Evolutionary conservation across 2,888 invertebrate genomes (phyloP).

Genomic region (Lasioglossum figueresi): DNA sequence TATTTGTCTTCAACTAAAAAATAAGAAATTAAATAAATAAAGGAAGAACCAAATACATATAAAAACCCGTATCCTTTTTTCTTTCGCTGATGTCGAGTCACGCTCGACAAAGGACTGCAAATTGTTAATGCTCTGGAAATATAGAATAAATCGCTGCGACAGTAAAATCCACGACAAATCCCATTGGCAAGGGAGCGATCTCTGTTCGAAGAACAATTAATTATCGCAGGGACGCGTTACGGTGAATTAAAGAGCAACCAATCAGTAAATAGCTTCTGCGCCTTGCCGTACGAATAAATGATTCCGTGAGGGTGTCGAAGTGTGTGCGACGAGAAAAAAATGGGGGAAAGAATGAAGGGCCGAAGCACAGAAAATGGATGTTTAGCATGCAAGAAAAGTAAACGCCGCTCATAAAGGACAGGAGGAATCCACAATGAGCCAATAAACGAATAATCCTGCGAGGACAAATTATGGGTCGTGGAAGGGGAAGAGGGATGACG

Average conservation of each 20-base stretch:
- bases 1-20: no score
- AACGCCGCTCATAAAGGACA: constrained; percentile 74
- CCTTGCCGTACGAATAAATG: not conserved
- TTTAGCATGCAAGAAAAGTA: constrained; percentile 73
- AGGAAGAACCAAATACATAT: no score
- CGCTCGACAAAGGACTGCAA: no score
- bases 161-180: not conserved
- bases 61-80: no score
- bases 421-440: constrained; percentile 78
- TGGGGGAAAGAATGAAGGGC: constrained; percentile 18
- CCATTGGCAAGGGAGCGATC: not conserved
- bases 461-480: constrained; percentile 50
- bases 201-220: not conserved
- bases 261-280: constrained; percentile 4
- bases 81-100: no score
- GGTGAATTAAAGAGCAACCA: not conserved
- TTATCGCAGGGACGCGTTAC: not conserved
- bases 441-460: constrained; percentile 76
- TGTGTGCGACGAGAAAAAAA: constrained; percentile 3
- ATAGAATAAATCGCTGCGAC: not conserved
- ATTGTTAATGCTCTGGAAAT: not conserved
- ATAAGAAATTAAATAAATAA: no score
- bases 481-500: constrained; percentile 30
- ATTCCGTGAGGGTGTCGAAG: constrained; percentile 6
- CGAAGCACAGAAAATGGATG: constrained; percentile 47